Evolutionary conservation across 2,888 invertebrate genomes (phyloP).

Genomic region (Acholoe squamosa): DNA sequence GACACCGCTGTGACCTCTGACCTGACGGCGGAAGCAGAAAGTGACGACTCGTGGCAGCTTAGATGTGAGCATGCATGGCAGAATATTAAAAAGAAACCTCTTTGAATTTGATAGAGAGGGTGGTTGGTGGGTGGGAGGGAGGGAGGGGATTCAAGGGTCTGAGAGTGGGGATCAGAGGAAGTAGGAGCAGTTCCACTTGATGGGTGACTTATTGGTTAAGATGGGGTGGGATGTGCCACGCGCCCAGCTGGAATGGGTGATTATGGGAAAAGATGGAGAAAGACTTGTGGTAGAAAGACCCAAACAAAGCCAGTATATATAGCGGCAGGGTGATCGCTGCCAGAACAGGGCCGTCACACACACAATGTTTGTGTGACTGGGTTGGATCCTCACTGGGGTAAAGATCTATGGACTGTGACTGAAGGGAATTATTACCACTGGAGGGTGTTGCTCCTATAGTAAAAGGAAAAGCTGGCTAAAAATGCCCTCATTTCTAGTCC

Average conservation of each 20-base stretch:
- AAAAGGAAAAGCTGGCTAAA: too few relatives aligned
- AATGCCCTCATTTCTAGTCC: too few relatives aligned
- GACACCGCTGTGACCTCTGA: constrained; percentile 28
- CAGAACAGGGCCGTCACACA: neutral
- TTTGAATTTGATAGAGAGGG: neutral
- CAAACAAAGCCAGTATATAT: constrained; percentile 5
- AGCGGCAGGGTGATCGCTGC: neutral
- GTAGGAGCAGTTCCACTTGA: too few relatives aligned
- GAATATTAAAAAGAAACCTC: constrained; percentile 1
- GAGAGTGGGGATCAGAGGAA: too few relatives aligned
- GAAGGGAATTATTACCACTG: neutral
- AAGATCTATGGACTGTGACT: neutral
- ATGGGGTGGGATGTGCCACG: neutral
- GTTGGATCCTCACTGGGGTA: neutral
- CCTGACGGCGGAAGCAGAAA: constrained; percentile 5
- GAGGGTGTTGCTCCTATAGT: too few relatives aligned
- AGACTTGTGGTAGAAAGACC: neutral
- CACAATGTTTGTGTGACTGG: neutral
- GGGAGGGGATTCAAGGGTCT: neutral
- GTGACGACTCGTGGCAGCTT: neutral
- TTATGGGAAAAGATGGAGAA: neutral
- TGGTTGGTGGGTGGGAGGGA: neutral
- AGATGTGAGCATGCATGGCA: neutral
- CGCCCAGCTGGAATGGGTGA: neutral
- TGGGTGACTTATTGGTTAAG: neutral